Evolutionary conservation across 2,888 invertebrate species (phyloP).

Genomic region (Agrenia bidenticulata): DNA sequence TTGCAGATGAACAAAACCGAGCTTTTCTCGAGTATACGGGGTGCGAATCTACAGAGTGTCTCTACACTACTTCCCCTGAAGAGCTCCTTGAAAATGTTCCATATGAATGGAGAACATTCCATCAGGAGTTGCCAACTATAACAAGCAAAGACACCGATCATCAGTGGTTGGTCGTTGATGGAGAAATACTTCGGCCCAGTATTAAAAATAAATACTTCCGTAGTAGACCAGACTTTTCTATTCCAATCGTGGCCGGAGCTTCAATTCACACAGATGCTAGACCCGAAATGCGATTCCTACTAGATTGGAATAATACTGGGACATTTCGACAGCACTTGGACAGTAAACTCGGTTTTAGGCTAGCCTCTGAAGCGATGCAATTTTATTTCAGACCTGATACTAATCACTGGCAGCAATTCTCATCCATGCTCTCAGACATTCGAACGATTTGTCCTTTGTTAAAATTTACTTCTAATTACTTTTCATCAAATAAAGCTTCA

Average conservation of each 20-base stretch:
- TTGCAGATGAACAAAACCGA: constrained; percentile 37
- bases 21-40: constrained; percentile 50
- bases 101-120: constrained; percentile 67
- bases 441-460: constrained; percentile 75
- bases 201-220: no score
- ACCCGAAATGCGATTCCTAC: constrained; percentile 35
- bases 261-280: constrained; percentile 43
- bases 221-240: neutral
- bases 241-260: constrained; percentile 15
- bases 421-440: constrained; percentile 74
- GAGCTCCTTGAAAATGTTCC: constrained; percentile 70
- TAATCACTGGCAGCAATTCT: constrained; percentile 60
- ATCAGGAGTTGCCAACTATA: constrained; percentile 61
- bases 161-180: constrained; percentile 77
- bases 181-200: constrained; percentile 58
- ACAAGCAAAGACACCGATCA: constrained; percentile 65
- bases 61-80: constrained; percentile 57
- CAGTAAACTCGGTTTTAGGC: constrained; percentile 33
- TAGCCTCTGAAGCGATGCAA: constrained; percentile 36
- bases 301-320: constrained; percentile 43
- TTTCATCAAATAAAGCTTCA: constrained; percentile 59
- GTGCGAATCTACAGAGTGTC: constrained; percentile 60
- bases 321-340: constrained; percentile 38
- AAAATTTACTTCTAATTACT: constrained; percentile 59
- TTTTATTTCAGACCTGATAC: constrained; percentile 43